phyloP scores from a whole-genome alignment of 2,888 invertebrate genomes.

The Deilephila porcellus region DNA sequence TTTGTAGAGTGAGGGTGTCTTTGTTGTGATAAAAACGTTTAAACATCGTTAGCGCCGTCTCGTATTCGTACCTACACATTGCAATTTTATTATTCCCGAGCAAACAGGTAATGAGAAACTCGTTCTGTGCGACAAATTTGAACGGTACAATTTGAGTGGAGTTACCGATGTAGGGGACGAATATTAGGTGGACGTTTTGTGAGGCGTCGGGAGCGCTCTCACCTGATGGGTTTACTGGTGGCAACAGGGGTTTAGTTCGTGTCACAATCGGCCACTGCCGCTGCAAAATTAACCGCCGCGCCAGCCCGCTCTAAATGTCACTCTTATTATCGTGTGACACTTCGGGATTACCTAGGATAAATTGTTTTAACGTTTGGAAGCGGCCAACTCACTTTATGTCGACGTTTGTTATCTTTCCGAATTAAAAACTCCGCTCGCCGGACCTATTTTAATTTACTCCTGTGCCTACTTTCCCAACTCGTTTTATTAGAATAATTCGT shows the following conservation, averaged over 20 bases:
- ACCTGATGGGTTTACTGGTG: slow-evolving; percentile 80
- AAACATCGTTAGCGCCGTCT: slow-evolving; percentile 45
- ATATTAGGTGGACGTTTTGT: slow-evolving; percentile 61
- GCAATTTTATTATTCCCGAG: slow-evolving; percentile 44
- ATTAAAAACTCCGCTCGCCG: slow-evolving; percentile 63
- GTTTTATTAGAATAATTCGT: slow-evolving; percentile 64
- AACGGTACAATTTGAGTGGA: slow-evolving; percentile 37
- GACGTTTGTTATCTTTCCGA: slow-evolving; percentile 74
- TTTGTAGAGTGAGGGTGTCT: slow-evolving; percentile 58
- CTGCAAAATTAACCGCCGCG: slow-evolving; percentile 80
- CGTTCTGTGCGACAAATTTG: slow-evolving; percentile 37
- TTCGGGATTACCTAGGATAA: slow-evolving; percentile 81
- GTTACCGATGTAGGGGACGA: slow-evolving; percentile 45
- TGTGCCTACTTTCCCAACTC: slow-evolving; percentile 53
- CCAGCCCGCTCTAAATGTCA: slow-evolving; percentile 79
- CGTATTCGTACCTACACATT: slow-evolving; percentile 42
- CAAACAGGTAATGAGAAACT: slow-evolving; percentile 21
- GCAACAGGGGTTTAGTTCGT: slow-evolving; percentile 78
- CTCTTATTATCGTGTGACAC: slow-evolving; percentile 84
- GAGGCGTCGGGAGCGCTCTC: slow-evolving; percentile 48
- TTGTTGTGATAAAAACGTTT: slow-evolving; percentile 63
- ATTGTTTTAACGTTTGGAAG: slow-evolving; percentile 80
- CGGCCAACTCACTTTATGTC: slow-evolving; percentile 69
- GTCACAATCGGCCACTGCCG: slow-evolving; percentile 78
- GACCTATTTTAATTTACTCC: slow-evolving; percentile 56